A percentile compares a stretch with the other conserved stretches of the same genome.
Conservation (phyloP, 2,888 invertebrate genomes). For the Actias luna region DNA sequence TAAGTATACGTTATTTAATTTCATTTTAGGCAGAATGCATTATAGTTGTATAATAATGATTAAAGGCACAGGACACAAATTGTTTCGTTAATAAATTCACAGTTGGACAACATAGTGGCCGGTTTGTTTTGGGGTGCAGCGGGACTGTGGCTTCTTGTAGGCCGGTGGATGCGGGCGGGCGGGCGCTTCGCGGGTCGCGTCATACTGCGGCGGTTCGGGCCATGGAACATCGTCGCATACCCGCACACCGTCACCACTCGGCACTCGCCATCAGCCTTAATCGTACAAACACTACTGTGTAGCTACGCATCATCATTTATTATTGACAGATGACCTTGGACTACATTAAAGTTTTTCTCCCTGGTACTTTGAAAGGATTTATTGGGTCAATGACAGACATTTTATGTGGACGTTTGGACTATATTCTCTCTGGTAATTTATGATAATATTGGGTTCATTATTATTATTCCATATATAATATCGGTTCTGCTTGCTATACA, state of each 20-base stretch:
- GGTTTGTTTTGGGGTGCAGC: conserved; percentile 39
- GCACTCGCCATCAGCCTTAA: conserved; percentile 19
- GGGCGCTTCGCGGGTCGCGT: conserved; percentile 67
- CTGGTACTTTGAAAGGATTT: conserved; percentile 41
- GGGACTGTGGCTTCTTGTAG: conserved; percentile 21
- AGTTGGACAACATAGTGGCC: conserved; percentile 43
- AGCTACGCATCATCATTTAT: conserved; percentile 68
- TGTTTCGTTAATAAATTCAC: conserved; percentile 34
- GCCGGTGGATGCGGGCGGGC: conserved; percentile 45
- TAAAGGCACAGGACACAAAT: conserved; percentile 60
- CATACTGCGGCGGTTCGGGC: conserved; percentile 68
- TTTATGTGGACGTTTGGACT: not conserved
- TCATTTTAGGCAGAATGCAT: not conserved
- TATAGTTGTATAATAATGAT: conserved; percentile 7
- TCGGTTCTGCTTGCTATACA: too few relatives aligned
- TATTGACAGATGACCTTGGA: conserved; percentile 71
- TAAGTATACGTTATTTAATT: not conserved
- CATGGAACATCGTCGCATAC: conserved; percentile 38
- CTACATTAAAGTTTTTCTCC: conserved; percentile 62
- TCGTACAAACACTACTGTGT: conserved; percentile 35
- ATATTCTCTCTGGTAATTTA: not conserved
- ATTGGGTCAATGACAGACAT: conserved; percentile 47
- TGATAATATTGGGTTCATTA: not conserved
- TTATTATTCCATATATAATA: not conserved
- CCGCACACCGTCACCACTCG: conserved; percentile 43